Evolutionary conservation across 2,797 vertebrate genomes (phyloP).

Genomic region (Psittacula derbiana): DNA sequence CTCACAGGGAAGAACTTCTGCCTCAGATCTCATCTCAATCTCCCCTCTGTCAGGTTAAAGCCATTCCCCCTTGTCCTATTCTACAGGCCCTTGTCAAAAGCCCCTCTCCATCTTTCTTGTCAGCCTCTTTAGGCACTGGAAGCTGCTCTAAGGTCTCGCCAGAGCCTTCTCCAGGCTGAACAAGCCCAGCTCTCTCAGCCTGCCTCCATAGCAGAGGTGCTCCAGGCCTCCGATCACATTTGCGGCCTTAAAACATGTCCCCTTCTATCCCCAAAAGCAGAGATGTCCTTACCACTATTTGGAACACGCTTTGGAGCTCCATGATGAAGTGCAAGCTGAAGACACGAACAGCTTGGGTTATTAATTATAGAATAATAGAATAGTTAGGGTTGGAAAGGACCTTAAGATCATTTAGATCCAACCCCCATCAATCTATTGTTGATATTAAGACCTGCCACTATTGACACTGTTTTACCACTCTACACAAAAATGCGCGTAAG

Average conservation of each 20-base stretch:
- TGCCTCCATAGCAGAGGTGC: fast-evolving
- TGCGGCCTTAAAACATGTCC: not conserved
- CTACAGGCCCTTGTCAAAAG: not conserved
- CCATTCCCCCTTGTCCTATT: no score
- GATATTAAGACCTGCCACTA: not conserved
- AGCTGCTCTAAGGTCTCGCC: not conserved
- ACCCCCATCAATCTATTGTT: not conserved
- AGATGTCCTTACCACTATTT: no score
- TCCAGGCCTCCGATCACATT: not conserved
- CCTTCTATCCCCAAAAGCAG: not conserved
- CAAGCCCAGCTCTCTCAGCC: not conserved
- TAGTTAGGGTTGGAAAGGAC: no score
- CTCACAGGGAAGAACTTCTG: fast-evolving
- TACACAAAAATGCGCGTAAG: not conserved
- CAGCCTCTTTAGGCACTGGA: not conserved
- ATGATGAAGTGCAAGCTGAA: fast-evolving
- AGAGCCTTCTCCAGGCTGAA: not conserved
- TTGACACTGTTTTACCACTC: not conserved
- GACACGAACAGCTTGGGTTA: not conserved
- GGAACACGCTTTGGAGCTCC: not conserved
- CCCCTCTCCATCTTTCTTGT: not conserved
- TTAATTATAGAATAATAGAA: not conserved
- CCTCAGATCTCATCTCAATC: fast-evolving
- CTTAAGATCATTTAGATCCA: no score
- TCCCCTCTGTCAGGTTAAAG: not conserved